Conservation (phyloP, 2,797 vertebrate genomes). For the Echiichthys vipera region DNA sequence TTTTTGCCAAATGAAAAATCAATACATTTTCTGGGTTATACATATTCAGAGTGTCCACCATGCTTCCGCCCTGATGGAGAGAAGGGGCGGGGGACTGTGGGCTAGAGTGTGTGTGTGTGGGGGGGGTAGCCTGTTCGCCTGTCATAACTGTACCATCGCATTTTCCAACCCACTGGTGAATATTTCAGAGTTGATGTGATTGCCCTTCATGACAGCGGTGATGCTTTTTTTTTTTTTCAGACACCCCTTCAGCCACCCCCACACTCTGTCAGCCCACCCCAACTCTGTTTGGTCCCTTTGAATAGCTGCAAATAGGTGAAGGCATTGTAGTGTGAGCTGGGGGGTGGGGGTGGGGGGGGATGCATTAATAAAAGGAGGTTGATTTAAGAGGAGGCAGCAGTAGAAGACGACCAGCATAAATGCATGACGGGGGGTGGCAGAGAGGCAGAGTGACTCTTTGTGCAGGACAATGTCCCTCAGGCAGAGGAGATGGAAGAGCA, state of each 20-base stretch:
- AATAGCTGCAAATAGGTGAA: constrained; percentile 76
- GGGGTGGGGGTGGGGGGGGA: constrained; percentile 58
- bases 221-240: constrained; percentile 60
- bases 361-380: constrained; percentile 76
- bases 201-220: constrained; percentile 92
- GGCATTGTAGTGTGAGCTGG: constrained; percentile 62
- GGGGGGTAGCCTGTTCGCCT: constrained; percentile 88
- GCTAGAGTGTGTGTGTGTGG: constrained; percentile 53
- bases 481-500: constrained; percentile 78
- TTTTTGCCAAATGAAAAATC: constrained; percentile 97
- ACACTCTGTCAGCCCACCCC: constrained; percentile 37
- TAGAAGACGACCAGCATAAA: constrained; percentile 69
- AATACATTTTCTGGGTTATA: constrained; percentile 98
- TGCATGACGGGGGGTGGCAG: constrained; percentile 62
- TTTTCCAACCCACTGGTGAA: constrained; percentile 99
- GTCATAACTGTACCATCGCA: constrained; percentile 94
- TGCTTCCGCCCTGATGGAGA: constrained; percentile 91
- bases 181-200: constrained; percentile 98
- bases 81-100: constrained; percentile 76
- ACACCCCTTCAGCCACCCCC: constrained; percentile 69
- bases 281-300: constrained; percentile 64
- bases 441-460: constrained; percentile 78
- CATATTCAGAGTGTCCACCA: constrained; percentile 95
- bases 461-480: constrained; percentile 83
- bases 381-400: constrained; percentile 69